Evolutionary conservation across 2,888 invertebrate genomes (phyloP), one percentile per base, ranked within the genome.

Genomic region (Habrosyne pyritoides): DNA sequence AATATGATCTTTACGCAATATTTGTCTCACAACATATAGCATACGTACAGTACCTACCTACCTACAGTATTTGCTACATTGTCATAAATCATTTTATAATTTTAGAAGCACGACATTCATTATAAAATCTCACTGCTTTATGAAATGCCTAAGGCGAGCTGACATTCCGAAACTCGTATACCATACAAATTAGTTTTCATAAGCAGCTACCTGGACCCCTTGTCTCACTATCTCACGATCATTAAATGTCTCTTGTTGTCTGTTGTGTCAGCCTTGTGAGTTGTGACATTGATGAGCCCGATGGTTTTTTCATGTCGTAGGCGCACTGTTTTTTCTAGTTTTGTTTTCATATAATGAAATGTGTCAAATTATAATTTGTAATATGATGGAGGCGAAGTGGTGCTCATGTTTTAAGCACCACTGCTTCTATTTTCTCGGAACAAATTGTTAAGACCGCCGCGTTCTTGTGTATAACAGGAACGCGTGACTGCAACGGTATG

Each of bases 181-280:
- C 83, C 79, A 71, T 72, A 79, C 79, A 82, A 84, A 84, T 87
- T 83, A 77, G 77, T 73, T 76, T 67, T 73, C 73, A 73, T 74
- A 75, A 72, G 63, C 71, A 70, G 73, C 77, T 81, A 80, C 80
- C 83, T 82, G 80, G 70, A 64, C 64, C 61, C 49, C 56, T 62
- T 53, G 54, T 69, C 64, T 64, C 58, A 56, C 59, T 70, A 66
- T 79, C 81, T 80, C 80, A 83, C 75, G 79, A 77, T 77, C 78
- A 76, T 79, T 75, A 80, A 67, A 53, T 59, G 61, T 60, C 59
- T 64, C 65, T 58, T 66, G 62, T 63, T 65, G 56, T 61, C 59
- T 67, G 56, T 61, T 64, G 67, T 66, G 71, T 69, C 75, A 72
- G 56, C 53, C 42, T 51, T 56, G 61, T 56, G 60, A 58, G 30